Conservation (phyloP, 1,140 invertebrate species). For the Oncopodura yosiiana region DNA sequence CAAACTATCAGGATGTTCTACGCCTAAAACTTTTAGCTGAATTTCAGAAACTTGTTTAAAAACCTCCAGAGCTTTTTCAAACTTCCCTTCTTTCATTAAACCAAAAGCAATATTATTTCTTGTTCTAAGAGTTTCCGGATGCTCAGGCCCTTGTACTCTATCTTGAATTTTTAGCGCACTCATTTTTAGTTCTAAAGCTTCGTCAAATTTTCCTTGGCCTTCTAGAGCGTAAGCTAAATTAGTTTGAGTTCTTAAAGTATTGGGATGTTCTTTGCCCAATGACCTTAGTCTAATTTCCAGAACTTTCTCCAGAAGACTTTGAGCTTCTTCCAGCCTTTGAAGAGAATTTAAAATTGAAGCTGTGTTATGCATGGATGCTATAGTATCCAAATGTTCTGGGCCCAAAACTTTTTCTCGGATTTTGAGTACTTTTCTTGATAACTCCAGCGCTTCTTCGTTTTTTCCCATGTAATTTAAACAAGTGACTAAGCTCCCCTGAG, state of each 20-base stretch:
- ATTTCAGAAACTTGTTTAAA: too few relatives aligned
- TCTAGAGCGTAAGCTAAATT: neutral
- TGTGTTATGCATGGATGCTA: constrained; percentile 26
- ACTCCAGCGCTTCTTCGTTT: constrained; percentile 34
- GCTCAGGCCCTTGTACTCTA: constrained; percentile 5
- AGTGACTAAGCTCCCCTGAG: constrained; percentile 26
- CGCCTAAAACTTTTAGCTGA: too few relatives aligned
- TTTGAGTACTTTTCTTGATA: constrained; percentile 27
- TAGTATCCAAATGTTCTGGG: constrained; percentile 17
- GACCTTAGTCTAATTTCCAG: constrained; percentile 9
- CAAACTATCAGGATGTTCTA: too few relatives aligned
- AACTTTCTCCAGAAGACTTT: constrained; percentile 6
- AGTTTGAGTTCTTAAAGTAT: constrained; percentile 5
- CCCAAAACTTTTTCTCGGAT: constrained; percentile 33
- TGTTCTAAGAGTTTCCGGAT: constrained; percentile 4
- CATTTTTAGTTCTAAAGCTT: neutral
- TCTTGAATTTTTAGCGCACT: neutral
- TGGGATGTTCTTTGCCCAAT: neutral
- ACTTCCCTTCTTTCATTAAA: neutral
- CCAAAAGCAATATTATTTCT: constrained; percentile 1
- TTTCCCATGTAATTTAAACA: constrained; percentile 18
- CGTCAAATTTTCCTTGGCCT: neutral
- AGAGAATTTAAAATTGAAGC: constrained; percentile 13
- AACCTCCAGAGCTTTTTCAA: too few relatives aligned
- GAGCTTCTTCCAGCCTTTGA: constrained; percentile 1